Evolutionary conservation across 2,113 vertebrate genomes (phyloP).

Genomic region (Zosterops hypoxanthus): DNA sequence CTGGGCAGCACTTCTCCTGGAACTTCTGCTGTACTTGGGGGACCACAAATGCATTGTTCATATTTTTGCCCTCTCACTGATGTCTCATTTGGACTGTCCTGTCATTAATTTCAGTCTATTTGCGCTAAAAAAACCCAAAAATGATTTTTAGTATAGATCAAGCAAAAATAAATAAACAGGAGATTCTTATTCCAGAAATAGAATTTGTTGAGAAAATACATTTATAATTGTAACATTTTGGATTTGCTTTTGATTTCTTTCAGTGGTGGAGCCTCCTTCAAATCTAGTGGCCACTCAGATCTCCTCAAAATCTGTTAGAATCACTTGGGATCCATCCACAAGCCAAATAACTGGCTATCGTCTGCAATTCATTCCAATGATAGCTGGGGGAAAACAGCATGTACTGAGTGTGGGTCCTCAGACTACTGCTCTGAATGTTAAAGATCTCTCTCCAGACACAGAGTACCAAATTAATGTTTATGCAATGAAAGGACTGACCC

Average conservation of each 20-base stretch:
- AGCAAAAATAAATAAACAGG: neutral
- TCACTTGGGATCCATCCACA: slow-evolving; percentile 85
- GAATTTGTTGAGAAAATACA: neutral
- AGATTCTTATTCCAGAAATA: neutral
- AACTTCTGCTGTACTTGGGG: neutral
- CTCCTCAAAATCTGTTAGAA: slow-evolving; percentile 87
- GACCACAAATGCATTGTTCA: neutral
- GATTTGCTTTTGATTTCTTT: slow-evolving; percentile 24
- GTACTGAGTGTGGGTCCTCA: slow-evolving; percentile 83
- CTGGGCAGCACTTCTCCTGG: neutral
- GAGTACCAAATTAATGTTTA: slow-evolving; percentile 90
- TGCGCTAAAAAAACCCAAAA: neutral
- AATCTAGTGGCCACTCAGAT: slow-evolving; percentile 85
- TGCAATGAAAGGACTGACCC: slow-evolving; percentile 85
- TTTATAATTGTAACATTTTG: neutral
- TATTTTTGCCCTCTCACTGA: neutral
- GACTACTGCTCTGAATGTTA: slow-evolving; percentile 81
- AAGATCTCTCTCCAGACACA: slow-evolving; percentile 88
- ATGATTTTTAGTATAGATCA: neutral
- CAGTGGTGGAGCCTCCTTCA: slow-evolving; percentile 89
- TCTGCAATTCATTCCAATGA: slow-evolving; percentile 88
- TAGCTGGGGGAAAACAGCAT: slow-evolving; percentile 79
- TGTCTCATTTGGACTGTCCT: neutral
- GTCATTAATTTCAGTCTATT: neutral
- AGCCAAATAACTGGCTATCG: slow-evolving; percentile 89